Base-by-base conservation (phyloP, 2,888 invertebrate genomes). In the Rhagium mordax region DNA sequence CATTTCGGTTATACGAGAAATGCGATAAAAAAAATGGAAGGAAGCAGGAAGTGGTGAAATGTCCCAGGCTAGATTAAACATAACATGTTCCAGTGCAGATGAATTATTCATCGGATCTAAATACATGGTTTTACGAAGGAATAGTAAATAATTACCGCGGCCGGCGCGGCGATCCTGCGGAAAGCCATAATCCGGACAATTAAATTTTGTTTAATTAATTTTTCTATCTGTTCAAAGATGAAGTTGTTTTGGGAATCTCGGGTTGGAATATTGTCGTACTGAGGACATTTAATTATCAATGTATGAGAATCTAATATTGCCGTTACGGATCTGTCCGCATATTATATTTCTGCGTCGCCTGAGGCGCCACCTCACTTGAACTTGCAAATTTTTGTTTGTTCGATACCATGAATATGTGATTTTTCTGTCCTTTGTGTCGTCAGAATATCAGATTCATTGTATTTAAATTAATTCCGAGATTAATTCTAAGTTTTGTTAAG, bases 71-170 rank as follows among this genome's bases (percentile, higher is more conserved):
- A 16, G 62, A 49, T 62, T 48, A 27, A 59, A 59, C 27, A 64
- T 51, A n/a, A 51, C 64, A 29, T 16, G 27, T 49, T 51, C 21
- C 64, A 49, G 29, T 3, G 3, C 13, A 18, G n/a, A 49, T 51
- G 48, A 64, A 64, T 64, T 27, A 64, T 64, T 51, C 64, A 64
- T 64, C 51, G 13, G 29, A 33, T 57, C 27, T n/a, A 57, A 57
- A 27, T 57, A 57, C 27, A 57, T 57, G 27, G 7, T 41, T 41
- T 41, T 41, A 41, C 3, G 41, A n/a, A 41, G 41, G 4, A 24
- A 15, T 57, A 27, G 55, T 57, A 24, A 24, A 27, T 16, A 24
- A 57, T 57, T 57, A 24, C 55, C 13, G 16, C 13, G 41, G 3
- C 24, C n/a, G n/a, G n/a, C n/a, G 33, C 13, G 33, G 10, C 33